These are phyloP conservation scores for Diaprepes abbreviatus DNA, from an alignment of 2,888 invertebrate genomes.

Conservation along the genomic window DNA sequence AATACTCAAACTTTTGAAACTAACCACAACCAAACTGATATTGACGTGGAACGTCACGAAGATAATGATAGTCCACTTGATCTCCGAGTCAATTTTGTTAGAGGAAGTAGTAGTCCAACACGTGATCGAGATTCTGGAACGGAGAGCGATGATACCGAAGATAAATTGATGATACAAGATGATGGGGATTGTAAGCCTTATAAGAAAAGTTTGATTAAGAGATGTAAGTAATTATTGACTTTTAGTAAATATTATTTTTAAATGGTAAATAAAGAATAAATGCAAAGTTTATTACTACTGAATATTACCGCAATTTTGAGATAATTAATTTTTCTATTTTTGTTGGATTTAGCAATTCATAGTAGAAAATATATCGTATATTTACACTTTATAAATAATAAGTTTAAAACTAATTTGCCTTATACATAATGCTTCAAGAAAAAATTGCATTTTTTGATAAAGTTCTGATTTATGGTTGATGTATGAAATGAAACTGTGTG, in stretches of 20 bases:
- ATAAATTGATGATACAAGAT: constrained; percentile 68
- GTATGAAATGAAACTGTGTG: too few species aligned
- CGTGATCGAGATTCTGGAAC: constrained; percentile 75
- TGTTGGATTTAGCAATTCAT: too few species aligned
- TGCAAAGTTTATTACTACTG: too few species aligned
- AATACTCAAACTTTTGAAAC: constrained; percentile 8
- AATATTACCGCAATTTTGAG: too few species aligned
- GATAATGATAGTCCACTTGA: constrained; percentile 78
- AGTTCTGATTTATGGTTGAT: too few species aligned
- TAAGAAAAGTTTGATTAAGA: constrained; percentile 93
- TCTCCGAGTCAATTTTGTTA: constrained; percentile 72
- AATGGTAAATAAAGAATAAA: too few species aligned
- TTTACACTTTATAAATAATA: too few species aligned
- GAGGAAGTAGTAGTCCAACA: constrained; percentile 26
- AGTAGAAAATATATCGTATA: too few species aligned
- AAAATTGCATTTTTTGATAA: too few species aligned
- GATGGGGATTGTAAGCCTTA: constrained; percentile 76
- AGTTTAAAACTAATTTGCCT: too few species aligned
- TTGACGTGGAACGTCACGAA: constrained; percentile 50
- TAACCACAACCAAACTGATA: constrained; percentile 41
- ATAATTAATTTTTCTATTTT: too few species aligned
- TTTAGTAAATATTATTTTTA: not conserved
- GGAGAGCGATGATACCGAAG: constrained; percentile 87
- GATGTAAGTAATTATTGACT: constrained; percentile 82
- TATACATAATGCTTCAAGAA: too few species aligned